Base-by-base conservation (phyloP, 2,888 invertebrate species). In the Pterobdella sp. region DNA sequence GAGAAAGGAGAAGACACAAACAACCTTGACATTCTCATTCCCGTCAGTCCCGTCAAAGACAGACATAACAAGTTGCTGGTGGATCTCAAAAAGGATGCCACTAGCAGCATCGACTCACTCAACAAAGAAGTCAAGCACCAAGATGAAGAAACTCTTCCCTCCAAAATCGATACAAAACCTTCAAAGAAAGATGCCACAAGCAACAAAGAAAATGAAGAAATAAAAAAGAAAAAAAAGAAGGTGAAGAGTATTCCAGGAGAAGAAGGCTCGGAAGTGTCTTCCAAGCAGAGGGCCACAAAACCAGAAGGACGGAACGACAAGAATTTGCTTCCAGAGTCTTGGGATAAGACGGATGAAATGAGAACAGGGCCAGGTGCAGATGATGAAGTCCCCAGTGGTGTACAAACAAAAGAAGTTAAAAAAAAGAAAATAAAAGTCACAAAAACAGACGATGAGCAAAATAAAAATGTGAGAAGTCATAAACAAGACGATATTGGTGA, bases 21-120 rank as follows among this genome's bases (percentile, higher is more conserved):
- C 63, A 71, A 71, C 34, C 34, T 71, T 32, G 71, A 71, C 63
- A 63, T 71, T 18, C 35, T 71, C 1, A 71, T 71, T 63, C 71
- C 71, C 34, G 71, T 63, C 0, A 10, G 26, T 71, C 71, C 71
- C n/a, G 7, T 22, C 14, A 56, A 56, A 22, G 14, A n/a, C 7
- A 22, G 60, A 14, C 14, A 14, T 22, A n/a, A n/a, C n/a, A n/a
- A n/a, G n/a, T n/a, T n/a, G n/a, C n/a, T n/a, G n/a, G n/a, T n/a
- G n/a, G n/a, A n/a, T n/a, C n/a, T n/a, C n/a, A n/a, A n/a, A n/a
- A 56, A 56, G 60, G 4, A 26, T 3, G 49, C 49, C 7, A 42
- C 49, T 14, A 14, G 49, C 49, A 56, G 60, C n/a, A 56, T 26
- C 4, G 60, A 56, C 60, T 56, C 60, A 3, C n/a, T 56, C 10